Percentiles rank a stretch among this genome's conserved stretches.
Evolutionary conservation across 53 echinoderm and acorn worm genomes (phyloP).

Genomic region (Zoroaster sp.): DNA sequence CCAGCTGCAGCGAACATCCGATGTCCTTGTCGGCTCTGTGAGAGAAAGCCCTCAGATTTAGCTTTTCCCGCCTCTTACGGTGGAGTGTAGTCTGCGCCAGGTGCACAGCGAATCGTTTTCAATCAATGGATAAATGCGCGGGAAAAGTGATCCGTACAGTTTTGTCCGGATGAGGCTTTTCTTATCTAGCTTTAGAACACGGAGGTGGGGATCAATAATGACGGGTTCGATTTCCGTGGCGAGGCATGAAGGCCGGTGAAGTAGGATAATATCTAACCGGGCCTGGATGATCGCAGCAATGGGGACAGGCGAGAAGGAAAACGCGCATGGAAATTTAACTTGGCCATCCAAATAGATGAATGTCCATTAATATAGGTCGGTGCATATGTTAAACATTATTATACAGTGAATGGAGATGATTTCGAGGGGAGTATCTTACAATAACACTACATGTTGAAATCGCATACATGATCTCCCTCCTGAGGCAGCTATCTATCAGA

Average conservation of each 20-base stretch:
- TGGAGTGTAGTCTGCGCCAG: slow-evolving; percentile 17
- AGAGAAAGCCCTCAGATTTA: not conserved
- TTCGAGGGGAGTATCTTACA: too few relatives aligned
- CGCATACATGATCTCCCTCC: too few relatives aligned
- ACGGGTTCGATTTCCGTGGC: not conserved
- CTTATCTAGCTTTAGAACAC: not conserved
- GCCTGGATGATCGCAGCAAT: not conserved
- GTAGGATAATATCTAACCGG: not conserved
- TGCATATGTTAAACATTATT: not conserved
- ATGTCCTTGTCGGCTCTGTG: not conserved
- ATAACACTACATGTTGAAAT: too few relatives aligned
- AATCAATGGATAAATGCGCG: slow-evolving; percentile 2
- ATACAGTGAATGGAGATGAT: too few relatives aligned
- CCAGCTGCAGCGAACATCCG: not conserved
- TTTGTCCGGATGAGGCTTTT: not conserved
- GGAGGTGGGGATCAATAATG: not conserved
- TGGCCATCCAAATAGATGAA: not conserved
- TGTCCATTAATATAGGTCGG: not conserved
- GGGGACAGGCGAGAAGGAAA: not conserved
- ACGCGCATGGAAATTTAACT: not conserved
- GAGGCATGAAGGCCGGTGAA: not conserved
- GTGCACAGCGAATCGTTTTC: slow-evolving; percentile 8
- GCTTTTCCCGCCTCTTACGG: not conserved
- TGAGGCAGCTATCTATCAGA: too few relatives aligned
- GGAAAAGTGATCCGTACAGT: slow-evolving; percentile 15